A percentile compares a stretch with the other conserved stretches of the same genome.
phyloP scores from a whole-genome alignment of 2,888 invertebrate species.

The Nomada flava region DNA sequence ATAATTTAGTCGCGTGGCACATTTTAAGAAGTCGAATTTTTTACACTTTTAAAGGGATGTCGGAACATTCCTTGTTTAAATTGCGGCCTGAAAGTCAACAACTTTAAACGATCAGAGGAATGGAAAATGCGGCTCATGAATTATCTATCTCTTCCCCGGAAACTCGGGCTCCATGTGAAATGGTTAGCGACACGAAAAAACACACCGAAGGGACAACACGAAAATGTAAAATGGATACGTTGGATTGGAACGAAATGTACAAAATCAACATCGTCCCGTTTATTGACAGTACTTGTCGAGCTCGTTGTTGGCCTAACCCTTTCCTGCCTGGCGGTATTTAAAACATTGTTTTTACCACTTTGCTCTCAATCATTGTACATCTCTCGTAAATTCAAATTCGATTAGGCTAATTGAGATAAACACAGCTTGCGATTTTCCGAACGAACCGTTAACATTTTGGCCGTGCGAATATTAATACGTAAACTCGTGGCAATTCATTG shows the following conservation, averaged over 20 bases:
- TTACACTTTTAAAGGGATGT: no score
- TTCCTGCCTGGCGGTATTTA: not conserved
- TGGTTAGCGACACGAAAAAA: conserved; percentile 14
- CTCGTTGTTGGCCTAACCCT: conserved; percentile 7
- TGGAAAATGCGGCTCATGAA: conserved; percentile 4
- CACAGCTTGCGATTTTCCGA: not conserved
- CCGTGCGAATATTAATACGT: not conserved
- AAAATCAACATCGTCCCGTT: conserved; percentile 43
- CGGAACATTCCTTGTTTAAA: not conserved
- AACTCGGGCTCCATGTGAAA: conserved; percentile 12
- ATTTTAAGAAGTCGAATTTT: not conserved
- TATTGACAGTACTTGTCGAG: conserved; percentile 15
- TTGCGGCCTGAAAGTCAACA: not conserved
- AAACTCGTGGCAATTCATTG: not conserved
- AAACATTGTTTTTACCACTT: conserved; percentile 27
- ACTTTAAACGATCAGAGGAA: conserved; percentile 3
- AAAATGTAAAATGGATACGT: conserved; percentile 13
- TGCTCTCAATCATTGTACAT: not conserved
- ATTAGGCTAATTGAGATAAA: not conserved
- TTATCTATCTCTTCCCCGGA: conserved; percentile 7
- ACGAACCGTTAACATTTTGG: not conserved
- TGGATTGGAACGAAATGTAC: conserved; percentile 34
- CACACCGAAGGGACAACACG: not conserved
- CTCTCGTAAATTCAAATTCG: not conserved
- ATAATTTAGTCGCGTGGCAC: no score